Evolutionary conservation across 2,113 vertebrate species (phyloP).

Genomic region (Paradoxurus hermaphroditus): DNA sequence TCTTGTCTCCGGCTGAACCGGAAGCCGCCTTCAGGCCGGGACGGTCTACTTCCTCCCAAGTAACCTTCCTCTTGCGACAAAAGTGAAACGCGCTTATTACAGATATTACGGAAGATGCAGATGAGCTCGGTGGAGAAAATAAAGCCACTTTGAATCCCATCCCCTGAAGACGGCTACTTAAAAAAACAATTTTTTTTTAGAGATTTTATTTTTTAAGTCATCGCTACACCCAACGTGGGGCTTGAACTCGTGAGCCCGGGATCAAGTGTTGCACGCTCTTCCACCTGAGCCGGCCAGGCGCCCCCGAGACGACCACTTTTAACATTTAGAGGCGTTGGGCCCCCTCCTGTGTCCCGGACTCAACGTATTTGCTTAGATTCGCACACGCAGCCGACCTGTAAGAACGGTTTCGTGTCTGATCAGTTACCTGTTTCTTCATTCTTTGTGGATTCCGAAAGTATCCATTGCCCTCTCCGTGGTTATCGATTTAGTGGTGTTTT

Average conservation of each 20-base stretch:
- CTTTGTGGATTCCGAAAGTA: not conserved
- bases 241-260: no score
- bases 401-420: not conserved
- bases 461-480: accelerated
- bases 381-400: accelerated
- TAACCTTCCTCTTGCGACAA: not conserved
- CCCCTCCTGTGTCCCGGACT: accelerated
- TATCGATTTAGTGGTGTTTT: not conserved
- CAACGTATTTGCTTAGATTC: not conserved
- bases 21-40: not conserved
- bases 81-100: not conserved
- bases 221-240: no score
- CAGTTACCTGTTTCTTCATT: not conserved
- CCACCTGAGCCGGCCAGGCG: no score
- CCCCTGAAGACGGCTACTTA: no score
- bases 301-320: no score
- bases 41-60: not conserved
- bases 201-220: no score
- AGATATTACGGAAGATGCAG: not conserved
- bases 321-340: not conserved
- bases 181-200: no score
- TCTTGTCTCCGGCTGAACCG: not conserved
- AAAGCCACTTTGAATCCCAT: not conserved
- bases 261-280: no score
- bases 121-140: not conserved